Percentiles rank a stretch among this genome's conserved stretches.
phyloP scores from a whole-genome alignment of 2,797 vertebrate genomes.

The Myotis myotis region DNA sequence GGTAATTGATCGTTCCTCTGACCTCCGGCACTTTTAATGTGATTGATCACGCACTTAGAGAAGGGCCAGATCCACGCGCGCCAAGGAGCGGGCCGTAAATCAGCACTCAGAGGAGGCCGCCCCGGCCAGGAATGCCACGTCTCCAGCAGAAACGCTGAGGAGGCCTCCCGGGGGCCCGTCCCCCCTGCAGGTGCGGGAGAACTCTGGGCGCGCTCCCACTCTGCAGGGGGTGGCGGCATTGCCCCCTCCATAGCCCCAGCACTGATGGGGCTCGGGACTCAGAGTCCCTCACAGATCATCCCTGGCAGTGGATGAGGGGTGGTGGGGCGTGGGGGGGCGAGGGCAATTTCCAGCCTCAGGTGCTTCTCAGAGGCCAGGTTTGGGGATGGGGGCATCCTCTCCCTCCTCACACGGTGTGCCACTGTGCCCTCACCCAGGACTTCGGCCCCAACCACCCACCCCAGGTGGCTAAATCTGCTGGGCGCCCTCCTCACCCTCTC shows the following conservation, averaged over 20 bases:
- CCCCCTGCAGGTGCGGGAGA: rapidly evolving
- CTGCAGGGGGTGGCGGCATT: rapidly evolving
- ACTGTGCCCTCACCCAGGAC: neutral
- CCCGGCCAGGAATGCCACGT: rapidly evolving
- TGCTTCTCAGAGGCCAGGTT: neutral
- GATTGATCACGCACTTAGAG: neutral
- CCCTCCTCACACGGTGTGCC: neutral
- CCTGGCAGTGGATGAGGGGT: neutral
- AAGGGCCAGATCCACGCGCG: neutral
- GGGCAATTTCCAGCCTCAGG: neutral
- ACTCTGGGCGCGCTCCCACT: rapidly evolving
- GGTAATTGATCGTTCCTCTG: neutral
- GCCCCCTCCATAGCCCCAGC: neutral
- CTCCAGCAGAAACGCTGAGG: neutral
- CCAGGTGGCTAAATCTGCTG: neutral
- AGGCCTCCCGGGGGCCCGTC: rapidly evolving
- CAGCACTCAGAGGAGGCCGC: neutral
- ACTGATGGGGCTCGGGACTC: neutral
- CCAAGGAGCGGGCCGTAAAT: neutral
- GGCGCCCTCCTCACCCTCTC: rapidly evolving
- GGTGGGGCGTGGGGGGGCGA: no score
- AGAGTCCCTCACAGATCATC: neutral
- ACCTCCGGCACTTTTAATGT: neutral
- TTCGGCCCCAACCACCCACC: neutral
- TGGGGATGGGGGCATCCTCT: rapidly evolving